Evolutionary conservation across 2,113 vertebrate species (phyloP).

Genomic region (Tringa solitaria): DNA sequence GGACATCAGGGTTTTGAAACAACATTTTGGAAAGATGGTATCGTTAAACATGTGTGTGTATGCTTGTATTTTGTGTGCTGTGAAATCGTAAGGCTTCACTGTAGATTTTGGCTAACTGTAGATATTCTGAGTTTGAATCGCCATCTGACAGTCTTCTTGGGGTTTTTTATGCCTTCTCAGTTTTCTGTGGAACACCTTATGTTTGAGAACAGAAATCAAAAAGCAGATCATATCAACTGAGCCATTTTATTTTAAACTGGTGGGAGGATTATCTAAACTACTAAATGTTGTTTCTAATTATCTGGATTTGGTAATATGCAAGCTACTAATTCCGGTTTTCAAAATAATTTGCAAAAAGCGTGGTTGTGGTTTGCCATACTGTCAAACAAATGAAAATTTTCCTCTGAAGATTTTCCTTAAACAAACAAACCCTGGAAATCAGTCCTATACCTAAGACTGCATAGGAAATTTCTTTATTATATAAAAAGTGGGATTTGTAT

Average conservation of each 20-base stretch:
- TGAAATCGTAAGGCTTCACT: too few species aligned
- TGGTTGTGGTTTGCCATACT: not conserved
- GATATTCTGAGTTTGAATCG: not conserved
- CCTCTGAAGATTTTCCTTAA: not conserved
- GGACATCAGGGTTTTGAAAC: not conserved
- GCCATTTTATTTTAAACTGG: not conserved
- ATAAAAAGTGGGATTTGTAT: not conserved
- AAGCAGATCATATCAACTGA: not conserved
- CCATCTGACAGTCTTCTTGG: not conserved
- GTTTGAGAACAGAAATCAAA: not conserved
- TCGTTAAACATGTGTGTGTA: not conserved
- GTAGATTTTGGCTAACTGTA: not conserved
- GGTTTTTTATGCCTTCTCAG: not conserved
- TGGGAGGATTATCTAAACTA: not conserved
- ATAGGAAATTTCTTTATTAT: not conserved
- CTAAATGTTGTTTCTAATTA: slow-evolving; percentile 4
- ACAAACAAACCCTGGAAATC: not conserved
- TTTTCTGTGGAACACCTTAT: not conserved
- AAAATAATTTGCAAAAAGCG: not conserved
- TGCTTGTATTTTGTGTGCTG: not conserved
- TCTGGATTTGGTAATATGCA: not conserved
- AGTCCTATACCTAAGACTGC: not conserved
- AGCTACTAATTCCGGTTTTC: not conserved
- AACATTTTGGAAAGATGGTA: not conserved
- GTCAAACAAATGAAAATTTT: not conserved